Base-by-base conservation (phyloP, 2,888 invertebrate species). In the Lymantria dispar region DNA sequence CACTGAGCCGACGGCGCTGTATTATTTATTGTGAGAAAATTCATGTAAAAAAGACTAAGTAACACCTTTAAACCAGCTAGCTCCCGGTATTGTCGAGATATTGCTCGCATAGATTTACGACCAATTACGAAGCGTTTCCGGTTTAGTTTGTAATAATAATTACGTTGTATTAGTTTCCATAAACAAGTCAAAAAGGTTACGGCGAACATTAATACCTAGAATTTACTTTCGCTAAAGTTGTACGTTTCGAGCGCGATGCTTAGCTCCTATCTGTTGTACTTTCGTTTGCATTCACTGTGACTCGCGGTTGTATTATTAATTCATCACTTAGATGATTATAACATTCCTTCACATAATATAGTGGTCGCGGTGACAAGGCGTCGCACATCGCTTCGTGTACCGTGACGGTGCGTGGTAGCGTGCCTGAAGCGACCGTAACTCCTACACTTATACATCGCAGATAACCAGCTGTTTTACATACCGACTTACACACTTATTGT, bases 241-340 rank as follows among this genome's bases (percentile, higher is more conserved):
- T 14, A 1, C 54, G 49, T 45, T 50, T 39, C 45, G 58, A 55
- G 45, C 42, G 48, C 45, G 54, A 56, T 58, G 56, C 56, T 48
- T 53, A 54, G 52, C 45, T 61, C 52, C 61, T 67, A 59, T 67
- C 56, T 70, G 53, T 61, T 53, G 65, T 64, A 72, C 74, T 78
- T 76, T 79, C 74, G 70, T 76, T 75, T 66, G 72, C 77, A 70
- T 70, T 77, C 68, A 73, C 63, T 69, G 57, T 63, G 64, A 60
- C 59, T 64, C 60, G 65, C 63, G 62, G 67, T 68, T 69, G 64
- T 64, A 59, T 72, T 65, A 62, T 71, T 73, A 66, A 76, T 77
- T 74, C 72, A 71, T 67, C 52, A 48, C 58, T 62, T 49, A 51
- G 53, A 64, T 70, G 55, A 72, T 71, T 68, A 69, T 63, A 68